Percentiles rank a stretch among this genome's conserved stretches.
Conservation (phyloP, 2,888 invertebrate species). For the Pediacus dermestoides region DNA sequence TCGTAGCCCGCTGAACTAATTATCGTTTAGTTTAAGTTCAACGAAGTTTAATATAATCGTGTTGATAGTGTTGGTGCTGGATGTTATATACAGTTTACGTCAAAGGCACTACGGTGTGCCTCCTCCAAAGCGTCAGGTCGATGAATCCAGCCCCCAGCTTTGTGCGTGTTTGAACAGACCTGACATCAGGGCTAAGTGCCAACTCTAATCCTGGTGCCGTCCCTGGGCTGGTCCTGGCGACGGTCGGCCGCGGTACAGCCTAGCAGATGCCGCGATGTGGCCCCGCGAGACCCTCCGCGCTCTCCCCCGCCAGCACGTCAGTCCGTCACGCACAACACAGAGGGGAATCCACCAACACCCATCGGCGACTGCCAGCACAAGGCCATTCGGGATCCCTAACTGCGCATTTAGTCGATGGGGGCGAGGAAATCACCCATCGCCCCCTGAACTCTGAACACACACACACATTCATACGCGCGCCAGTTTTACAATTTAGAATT, state of each 20-base stretch:
- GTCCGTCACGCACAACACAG: slow-evolving; percentile 33
- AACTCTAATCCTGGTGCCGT: slow-evolving; percentile 16
- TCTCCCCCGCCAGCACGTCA: slow-evolving; percentile 11
- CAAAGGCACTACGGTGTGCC: slow-evolving; percentile 2
- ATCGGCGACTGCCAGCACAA: slow-evolving; percentile 6
- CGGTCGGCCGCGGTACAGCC: slow-evolving; percentile 29
- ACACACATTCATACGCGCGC: neutral
- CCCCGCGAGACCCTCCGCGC: slow-evolving; percentile 20
- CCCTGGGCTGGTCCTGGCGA: slow-evolving; percentile 25
- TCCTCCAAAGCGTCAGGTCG: slow-evolving; percentile 24
- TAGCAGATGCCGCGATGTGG: slow-evolving; percentile 26
- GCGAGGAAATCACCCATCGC: slow-evolving; percentile 3
- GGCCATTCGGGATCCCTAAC: slow-evolving; percentile 26
- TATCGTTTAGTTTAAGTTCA: slow-evolving; percentile 5
- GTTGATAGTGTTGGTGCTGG: slow-evolving; percentile 2
- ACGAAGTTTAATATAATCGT: slow-evolving; percentile 6
- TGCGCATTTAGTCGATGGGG: slow-evolving; percentile 25
- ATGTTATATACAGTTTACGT: slow-evolving; percentile 1
- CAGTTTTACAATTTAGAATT: slow-evolving; percentile 21
- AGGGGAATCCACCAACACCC: slow-evolving; percentile 20
- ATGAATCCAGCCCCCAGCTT: slow-evolving; percentile 16
- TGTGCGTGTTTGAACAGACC: slow-evolving; percentile 15
- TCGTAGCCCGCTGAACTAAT: slow-evolving; percentile 2
- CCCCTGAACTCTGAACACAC: neutral
- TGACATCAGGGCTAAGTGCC: slow-evolving; percentile 12